phyloP scores from a whole-genome alignment of 2,797 vertebrate species.

The Xyrichtys novacula region DNA sequence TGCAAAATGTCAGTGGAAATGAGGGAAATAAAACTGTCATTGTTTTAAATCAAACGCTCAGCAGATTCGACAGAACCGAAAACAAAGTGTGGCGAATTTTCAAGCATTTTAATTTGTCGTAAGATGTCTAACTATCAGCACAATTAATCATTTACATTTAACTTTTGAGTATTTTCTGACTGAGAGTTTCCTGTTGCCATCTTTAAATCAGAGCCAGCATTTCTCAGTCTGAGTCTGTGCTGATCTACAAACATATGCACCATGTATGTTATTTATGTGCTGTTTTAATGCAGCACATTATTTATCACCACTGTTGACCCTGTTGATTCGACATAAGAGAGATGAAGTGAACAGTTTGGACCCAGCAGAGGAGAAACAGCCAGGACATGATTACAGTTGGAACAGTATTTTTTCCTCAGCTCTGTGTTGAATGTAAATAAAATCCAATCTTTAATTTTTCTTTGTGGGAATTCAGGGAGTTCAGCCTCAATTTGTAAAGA shows the following conservation, averaged over 20 bases:
- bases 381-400: not conserved
- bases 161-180: conserved; percentile 16
- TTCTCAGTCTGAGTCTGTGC: not conserved
- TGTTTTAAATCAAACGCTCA: not conserved
- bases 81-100: conserved; percentile 9
- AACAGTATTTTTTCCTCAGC: conserved; percentile 1
- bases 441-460: too few species aligned
- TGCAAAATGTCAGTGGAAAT: conserved; percentile 34
- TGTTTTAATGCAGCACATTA: conserved; percentile 56
- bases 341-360: conserved; percentile 45
- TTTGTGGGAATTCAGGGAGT: not conserved
- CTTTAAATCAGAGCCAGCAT: conserved; percentile 2
- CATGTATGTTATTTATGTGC: conserved; percentile 57
- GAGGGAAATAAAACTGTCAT: conserved; percentile 32
- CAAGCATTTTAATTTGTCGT: not conserved
- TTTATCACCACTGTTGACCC: conserved; percentile 56
- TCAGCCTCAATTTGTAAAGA: too few species aligned
- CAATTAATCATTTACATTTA: conserved; percentile 3
- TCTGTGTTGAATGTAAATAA: conserved; percentile 2
- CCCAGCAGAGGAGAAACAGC: not conserved
- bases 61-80: conserved; percentile 15
- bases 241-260: conserved; percentile 9
- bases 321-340: conserved; percentile 61
- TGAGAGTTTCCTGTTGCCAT: not conserved
- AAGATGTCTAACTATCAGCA: not conserved